Base-by-base conservation (phyloP, 2,113 vertebrate genomes). In the Platycercus adscitus region DNA sequence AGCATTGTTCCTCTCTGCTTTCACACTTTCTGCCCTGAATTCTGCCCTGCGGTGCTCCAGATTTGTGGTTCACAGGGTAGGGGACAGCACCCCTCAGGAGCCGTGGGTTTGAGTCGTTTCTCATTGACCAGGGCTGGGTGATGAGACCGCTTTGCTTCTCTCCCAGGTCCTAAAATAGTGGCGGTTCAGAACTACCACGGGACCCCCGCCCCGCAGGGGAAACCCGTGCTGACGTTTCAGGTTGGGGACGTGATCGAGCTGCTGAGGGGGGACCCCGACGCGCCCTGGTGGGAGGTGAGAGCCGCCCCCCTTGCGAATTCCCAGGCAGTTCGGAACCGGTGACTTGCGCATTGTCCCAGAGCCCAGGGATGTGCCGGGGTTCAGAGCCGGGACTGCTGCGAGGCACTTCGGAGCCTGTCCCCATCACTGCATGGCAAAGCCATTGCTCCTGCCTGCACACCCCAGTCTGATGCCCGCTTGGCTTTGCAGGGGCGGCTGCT, bases 231-330 rank as follows among this genome's bases (percentile, higher is more conserved):
- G 47, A 98, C 98, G 3, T 99, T 99, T 56, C 99, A 99, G 89
- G 98, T 97, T 0, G 99, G 99, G 28, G 99, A 99, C 0, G 98
- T 99, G 79, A 99, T 99, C 0, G 99, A 99, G 97, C 98, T 99
- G 73, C 98, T 99, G 50, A 98, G 99, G 69, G 99, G 99, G 3
- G 99, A 99, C 94, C 99, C 99, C 0, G 99, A 99, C 86, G 98
- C 99, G 0, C 95, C 98, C 0, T 99, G 99, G 99, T 99, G 99
- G 99, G 99, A 99, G 99, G 99, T 99, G 97, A 93, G 98, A 86
- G 21, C 0, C 0, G 5, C 56, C 65, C 56, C 58, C 39, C 29
- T 25, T 0, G 4, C 3, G 7, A 70, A 3, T 29, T 7, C 31
- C 60, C 4, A 2, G 39, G 2, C 11, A 17, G 11, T 26, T 47